Evolutionary conservation across 2,797 vertebrate genomes (phyloP), one percentile per base, ranked within the genome.

Genomic region (Muraenolepis orangiensis): DNA sequence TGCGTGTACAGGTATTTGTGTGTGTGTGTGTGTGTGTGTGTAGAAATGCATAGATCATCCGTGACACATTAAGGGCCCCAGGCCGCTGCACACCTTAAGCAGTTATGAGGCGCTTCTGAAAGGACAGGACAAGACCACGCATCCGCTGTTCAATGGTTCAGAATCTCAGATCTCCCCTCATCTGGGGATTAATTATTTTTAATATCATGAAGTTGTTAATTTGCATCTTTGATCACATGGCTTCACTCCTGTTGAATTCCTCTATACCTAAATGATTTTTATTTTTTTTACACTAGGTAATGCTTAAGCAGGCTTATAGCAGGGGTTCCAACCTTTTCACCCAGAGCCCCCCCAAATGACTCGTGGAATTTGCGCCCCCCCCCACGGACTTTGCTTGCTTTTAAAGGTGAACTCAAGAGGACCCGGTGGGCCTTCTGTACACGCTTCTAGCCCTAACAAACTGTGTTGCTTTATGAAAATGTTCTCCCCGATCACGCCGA

Each of bases 31-130:
- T 34, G 3, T 34, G 32, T 34, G 32, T 34, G 32, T 34, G 32
- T 76, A 72, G 79, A 85, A 86, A 86, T 81, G 80, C 89, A 92
- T 93, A 93, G 90, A 93, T 94, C 91, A 93, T 82, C 66, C 70
- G 75, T 88, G 87, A 88, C 90, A 92, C 81, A 89, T 91, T 87
- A 77, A 82, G 85, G 85, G 83, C 87, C 81, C 78, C 80, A 86
- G 67, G 84, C 85, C 82, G 86, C 76, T 72, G 83, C 76, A 75
- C 86, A 89, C 88, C 85, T 88, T 87, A 88, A 88, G 90, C 85
- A 87, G 78, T 88, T 84, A 88, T 86, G 79, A 84, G 86, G 76
- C 84, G 80, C 78, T 80, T 86, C 84, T 86, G 86, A 85, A 89
- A 91, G 90, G 88, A 89, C 90, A 90, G 87, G 88, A 87, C 86